Evolutionary conservation across 2,797 vertebrate species (phyloP), one percentile per base, ranked within the genome.

Genomic region (Antennarius maculatus): DNA sequence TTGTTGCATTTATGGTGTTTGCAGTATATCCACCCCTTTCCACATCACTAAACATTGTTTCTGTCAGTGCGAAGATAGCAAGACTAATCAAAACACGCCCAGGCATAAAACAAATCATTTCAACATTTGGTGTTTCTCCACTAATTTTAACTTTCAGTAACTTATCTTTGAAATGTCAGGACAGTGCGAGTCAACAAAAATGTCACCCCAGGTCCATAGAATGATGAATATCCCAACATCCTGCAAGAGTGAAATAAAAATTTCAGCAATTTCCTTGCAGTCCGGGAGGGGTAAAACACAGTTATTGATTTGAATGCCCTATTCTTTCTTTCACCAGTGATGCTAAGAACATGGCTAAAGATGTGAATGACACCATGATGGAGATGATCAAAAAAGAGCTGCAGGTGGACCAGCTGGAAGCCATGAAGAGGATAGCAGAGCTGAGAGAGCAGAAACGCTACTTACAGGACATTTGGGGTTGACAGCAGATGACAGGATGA

Each of bases 311-410:
- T 34, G 31, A 34, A 34, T 34, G 31, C 31, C 31, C 31, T 42
- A 27, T 52, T 53, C 1, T 61, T 55, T 15, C 2, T 17, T 23
- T 56, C 54, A n/a, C 9, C 64, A 98, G 97, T 69, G 96, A 99
- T 85, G 96, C 96, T 8, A 98, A 97, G 89, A 96, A 96, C 84
- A 99, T 99, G 97, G 97, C 96, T 15, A 96, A 94, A 85, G 95
- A 95, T 16, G 95, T 99, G 54, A 94, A 93, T 28, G 92, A 95
- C 70, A 74, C 94, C 1, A 71, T 99, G 77, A 71, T 94, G 47
- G 94, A 96, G 68, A 93, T 97, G 72, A 86, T 98, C 59, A 89
- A 90, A 70, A 59, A 47, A 0, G 94, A 96, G 84, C 90, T 91
- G 66, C 87, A 91, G 62, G 66, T 85, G 54, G 95, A 96, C 75